Evolutionary conservation across 2,888 invertebrate genomes (phyloP).

Genomic region (Teinopalpus imperialis): DNA sequence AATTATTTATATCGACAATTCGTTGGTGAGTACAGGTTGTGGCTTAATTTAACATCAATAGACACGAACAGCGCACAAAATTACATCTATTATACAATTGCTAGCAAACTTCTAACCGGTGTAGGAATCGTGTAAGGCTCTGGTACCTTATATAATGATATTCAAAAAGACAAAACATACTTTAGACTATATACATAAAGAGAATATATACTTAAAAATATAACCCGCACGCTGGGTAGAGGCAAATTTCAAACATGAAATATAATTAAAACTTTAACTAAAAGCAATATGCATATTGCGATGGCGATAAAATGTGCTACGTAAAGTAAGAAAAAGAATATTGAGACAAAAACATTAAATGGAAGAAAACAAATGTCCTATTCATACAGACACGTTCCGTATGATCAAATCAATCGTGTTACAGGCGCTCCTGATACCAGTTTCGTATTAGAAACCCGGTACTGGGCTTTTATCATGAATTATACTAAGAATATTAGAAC

Average conservation of each 20-base stretch:
- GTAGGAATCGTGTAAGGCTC: constrained; percentile 18
- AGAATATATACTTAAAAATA: background rate
- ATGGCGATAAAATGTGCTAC: background rate
- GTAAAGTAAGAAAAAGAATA: too few species aligned
- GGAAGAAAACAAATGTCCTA: too few species aligned
- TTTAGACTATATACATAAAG: constrained; percentile 15
- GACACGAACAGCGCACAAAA: constrained; percentile 6
- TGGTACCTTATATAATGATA: background rate
- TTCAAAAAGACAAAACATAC: constrained; percentile 4
- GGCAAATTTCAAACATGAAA: background rate
- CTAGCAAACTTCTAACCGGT: constrained; percentile 23
- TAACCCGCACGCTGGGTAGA: background rate
- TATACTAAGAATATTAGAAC: too few species aligned
- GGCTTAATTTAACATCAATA: too few species aligned
- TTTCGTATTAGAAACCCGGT: too few species aligned
- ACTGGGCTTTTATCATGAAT: too few species aligned
- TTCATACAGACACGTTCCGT: constrained; percentile 3
- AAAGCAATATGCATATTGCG: background rate
- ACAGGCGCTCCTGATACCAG: too few species aligned
- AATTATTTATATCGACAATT: too few species aligned
- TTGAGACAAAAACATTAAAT: too few species aligned
- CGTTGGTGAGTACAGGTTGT: constrained; percentile 4
- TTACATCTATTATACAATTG: constrained; percentile 12
- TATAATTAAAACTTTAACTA: constrained; percentile 2
- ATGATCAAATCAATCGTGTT: too few species aligned